These are phyloP conservation scores for Macaria notata DNA, from an alignment of 2,888 invertebrate genomes.

Conservation along the genomic window DNA sequence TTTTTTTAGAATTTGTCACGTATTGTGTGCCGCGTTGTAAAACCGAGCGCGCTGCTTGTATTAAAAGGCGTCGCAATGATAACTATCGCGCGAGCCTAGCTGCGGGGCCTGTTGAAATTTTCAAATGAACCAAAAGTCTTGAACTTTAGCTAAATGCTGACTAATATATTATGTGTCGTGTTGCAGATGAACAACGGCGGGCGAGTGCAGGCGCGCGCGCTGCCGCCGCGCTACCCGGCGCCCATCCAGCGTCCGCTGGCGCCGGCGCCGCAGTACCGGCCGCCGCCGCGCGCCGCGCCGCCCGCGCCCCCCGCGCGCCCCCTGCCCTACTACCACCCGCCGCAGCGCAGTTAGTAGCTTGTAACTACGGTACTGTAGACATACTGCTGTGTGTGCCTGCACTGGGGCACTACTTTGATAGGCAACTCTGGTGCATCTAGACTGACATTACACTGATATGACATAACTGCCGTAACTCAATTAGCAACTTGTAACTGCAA, in stretches of 20 bases:
- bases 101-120: no score
- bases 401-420: not conserved
- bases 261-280: conserved; percentile 62
- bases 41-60: no score
- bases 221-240: conserved; percentile 75
- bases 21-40: no score
- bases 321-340: conserved; percentile 73
- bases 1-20: no score
- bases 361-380: not conserved
- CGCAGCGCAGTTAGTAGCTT: conserved; percentile 71
- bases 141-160: no score
- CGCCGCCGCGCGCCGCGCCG: conserved; percentile 32
- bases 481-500: not conserved
- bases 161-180: no score
- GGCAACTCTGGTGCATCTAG: not conserved
- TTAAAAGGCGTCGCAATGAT: no score
- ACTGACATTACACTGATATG: not conserved
- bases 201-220: conserved; percentile 28
- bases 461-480: not conserved
- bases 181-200: conserved; percentile 56
- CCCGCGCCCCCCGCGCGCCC: conserved; percentile 47
- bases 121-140: no score
- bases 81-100: no score
- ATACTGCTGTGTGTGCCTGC: no score
- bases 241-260: conserved; percentile 81